Base-by-base conservation (phyloP, 2,888 invertebrate species). In the Eumerus sabulonum region DNA sequence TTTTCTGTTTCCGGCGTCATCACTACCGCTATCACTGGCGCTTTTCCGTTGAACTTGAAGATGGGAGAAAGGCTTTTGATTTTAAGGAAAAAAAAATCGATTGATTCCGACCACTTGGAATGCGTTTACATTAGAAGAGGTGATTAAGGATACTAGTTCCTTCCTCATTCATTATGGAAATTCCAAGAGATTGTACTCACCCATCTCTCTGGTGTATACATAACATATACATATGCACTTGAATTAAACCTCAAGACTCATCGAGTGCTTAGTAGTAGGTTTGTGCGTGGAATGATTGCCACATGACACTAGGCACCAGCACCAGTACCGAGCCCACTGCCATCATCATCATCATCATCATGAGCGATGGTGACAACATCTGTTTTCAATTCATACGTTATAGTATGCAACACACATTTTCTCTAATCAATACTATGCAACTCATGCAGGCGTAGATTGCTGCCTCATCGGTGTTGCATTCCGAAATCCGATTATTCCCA, bases 401-500 rank as follows among this genome's bases (percentile, higher is more conserved):
- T 17, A 13, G 13, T 14, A 63, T 13, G 35, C 19, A 63, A n/a
- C 35, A 44, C 13, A 63, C 44, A 45, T 16, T 27, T 14, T 45
- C 45, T 1, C 16, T 36, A 11, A 27, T 27, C 45, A 16, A 13
- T 27, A 27, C 3, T 27, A 27, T 27, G 27, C 27, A 16, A 14
- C 40, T 5, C 14, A 4, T 1, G 11, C 5, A 4, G n/a, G 16
- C 17, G 38, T 45, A n/a, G 38, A 3, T 4, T 27, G 18, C 12
- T 14, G 12, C 44, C 38, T 51, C 47, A 35, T 48, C 27, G 45
- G 40, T 40, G n/a, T 62, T 35, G 66, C 57, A 72, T 66, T 77
- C 66, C 45, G 71, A 63, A 64, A 73, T 70, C 54, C 64, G 70
- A 74, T 70, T 70, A 60, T 68, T 70, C 27, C 70, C 63, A 54